Evolutionary conservation across 2,797 vertebrate genomes (phyloP), one percentile per base, ranked within the genome.

Genomic region (Sternarchorhynchus goeldii): DNA sequence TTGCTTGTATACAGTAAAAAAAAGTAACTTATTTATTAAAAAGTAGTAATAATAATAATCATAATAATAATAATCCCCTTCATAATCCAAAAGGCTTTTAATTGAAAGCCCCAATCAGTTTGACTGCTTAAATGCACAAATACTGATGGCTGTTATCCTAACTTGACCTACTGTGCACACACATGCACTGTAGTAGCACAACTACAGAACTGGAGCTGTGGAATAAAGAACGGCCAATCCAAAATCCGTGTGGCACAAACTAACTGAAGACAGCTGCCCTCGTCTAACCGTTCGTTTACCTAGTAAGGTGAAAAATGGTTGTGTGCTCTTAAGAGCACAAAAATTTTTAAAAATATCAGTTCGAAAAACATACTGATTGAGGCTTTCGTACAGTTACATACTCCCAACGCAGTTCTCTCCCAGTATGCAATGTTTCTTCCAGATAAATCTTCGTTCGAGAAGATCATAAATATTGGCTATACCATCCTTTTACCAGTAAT

Each of bases 21-120:
- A 56, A 57, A 69, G 70, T 71, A 76, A 79, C 81, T 59, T 0
- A 5, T 21, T 14, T 17, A 5, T 10, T 14, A 18, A 25, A 76
- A 64, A 31, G 6, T 34, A 12, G 2, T 17, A 32, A 64, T 1
- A 18, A 64, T 16, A 59, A 8, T 10, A 59, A 29, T n/a, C n/a
- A 59, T 10, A 25, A 31, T 3, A 16, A 17, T 0, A 65, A 39
- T 8, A 39, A 39, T 39, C 0, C 55, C 50, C 59, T 65, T 72
- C 58, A 78, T 73, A 72, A 81, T 63, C 20, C 25, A 0, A 76
- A 56, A 73, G 14, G 50, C 39, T 73, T 55, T 53, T 12, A 50
- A 14, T 12, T 50, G 25, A 56, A 55, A 55, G 31, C 58, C 29
- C 16, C 14, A 53, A 63, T 70, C 60, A 73, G 45, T 16, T 12